phyloP scores from a whole-genome alignment of 2,113 vertebrate genomes.

The Elephas maximus region DNA sequence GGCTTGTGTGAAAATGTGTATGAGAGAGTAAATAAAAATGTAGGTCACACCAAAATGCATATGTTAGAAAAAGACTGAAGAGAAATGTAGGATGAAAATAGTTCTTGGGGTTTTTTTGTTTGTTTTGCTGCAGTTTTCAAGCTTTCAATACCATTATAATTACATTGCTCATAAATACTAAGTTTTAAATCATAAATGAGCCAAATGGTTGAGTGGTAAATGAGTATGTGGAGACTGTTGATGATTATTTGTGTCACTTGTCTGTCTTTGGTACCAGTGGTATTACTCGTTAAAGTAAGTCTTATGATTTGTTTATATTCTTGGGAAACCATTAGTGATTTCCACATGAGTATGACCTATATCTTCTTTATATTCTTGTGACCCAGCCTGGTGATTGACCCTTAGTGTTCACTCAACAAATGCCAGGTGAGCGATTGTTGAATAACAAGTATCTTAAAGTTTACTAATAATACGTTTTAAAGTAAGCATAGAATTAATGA shows the following conservation, averaged over 20 bases:
- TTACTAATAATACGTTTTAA: neutral
- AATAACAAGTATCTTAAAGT: neutral
- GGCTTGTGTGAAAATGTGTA: slow-evolving; percentile 26
- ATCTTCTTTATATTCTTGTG: neutral
- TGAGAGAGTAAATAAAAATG: neutral
- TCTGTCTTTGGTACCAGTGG: neutral
- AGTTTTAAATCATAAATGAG: slow-evolving; percentile 40
- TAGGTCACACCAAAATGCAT: neutral
- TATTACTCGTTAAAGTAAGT: neutral
- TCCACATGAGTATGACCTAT: neutral
- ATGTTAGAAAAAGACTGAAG: neutral
- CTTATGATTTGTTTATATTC: neutral
- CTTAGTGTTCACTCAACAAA: neutral
- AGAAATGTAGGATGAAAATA: neutral
- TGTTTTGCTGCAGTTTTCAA: neutral
- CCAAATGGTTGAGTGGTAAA: neutral
- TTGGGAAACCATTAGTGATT: neutral
- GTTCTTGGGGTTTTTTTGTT: neutral
- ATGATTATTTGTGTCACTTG: neutral
- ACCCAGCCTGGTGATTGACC: neutral
- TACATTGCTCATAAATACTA: neutral
- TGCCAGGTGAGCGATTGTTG: neutral
- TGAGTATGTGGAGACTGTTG: neutral
- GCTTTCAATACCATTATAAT: neutral
- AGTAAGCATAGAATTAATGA: neutral